Evolutionary conservation across 2,888 invertebrate species (phyloP).

Genomic region (Zhengitettix transpicula): DNA sequence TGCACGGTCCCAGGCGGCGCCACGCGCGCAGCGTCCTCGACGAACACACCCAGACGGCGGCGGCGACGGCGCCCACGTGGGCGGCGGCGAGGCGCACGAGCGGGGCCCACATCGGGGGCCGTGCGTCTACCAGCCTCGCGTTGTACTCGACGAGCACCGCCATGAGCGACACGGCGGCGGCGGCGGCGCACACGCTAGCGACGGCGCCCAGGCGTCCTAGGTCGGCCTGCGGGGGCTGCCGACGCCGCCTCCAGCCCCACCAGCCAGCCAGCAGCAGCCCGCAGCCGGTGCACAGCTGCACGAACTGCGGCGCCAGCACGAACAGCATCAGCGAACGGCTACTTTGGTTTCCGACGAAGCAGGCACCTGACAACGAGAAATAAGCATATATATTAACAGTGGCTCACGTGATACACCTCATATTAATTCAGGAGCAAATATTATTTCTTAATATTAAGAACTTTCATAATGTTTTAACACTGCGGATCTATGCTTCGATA

Average conservation of each 20-base stretch:
- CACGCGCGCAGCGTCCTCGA: not conserved
- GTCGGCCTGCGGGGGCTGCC: not conserved
- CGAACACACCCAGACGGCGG: not conserved
- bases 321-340: not conserved
- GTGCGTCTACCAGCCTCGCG: not conserved
- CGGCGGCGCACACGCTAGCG: not conserved
- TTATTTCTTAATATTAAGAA: too few species aligned
- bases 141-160: not conserved
- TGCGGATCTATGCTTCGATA: too few species aligned
- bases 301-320: not conserved
- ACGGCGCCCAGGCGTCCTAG: not conserved
- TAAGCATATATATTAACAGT: too few species aligned
- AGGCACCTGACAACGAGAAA: not conserved
- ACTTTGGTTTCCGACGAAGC: not conserved
- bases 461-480: too few species aligned
- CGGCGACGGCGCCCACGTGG: not conserved
- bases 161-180: not conserved
- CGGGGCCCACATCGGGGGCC: not conserved
- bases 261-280: not conserved
- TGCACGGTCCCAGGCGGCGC: not conserved
- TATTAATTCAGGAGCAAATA: too few species aligned
- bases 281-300: not conserved
- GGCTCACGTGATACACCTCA: too few species aligned
- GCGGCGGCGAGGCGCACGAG: not conserved
- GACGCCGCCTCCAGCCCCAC: not conserved